Evolutionary conservation across 2,888 invertebrate genomes (phyloP), one percentile per base, ranked within the genome.

Genomic region (Tuta absoluta): DNA sequence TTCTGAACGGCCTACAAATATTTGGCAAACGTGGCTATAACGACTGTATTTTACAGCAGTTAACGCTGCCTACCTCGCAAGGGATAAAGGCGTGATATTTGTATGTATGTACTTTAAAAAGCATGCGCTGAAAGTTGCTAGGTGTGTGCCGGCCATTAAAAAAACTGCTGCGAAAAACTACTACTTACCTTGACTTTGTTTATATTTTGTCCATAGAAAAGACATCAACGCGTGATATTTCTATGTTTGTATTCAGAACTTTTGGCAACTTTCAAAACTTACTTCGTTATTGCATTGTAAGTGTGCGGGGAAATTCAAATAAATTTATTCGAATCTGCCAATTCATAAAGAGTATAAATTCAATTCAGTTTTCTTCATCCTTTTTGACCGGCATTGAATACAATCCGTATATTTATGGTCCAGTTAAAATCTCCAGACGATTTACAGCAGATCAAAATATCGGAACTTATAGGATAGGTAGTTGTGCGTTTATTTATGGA

Each of bases 141-240:
- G n/a, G n/a, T n/a, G n/a, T n/a, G n/a, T n/a, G n/a, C n/a, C n/a
- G n/a, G n/a, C n/a, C n/a, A n/a, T n/a, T n/a, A n/a, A n/a, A n/a
- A n/a, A n/a, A n/a, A n/a, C n/a, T 8, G 21, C 17, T 49, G 19
- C 3, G 10, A 49, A 10, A 7, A 4, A 8, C 33, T 11, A 37
- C 37, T 8, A 37, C 51, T 2, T 51, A 17, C 14, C n/a, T n/a
- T 12, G 7, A 17, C 17, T 17, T 33, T 65, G 61, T 57, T 19
- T 45, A 57, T 33, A 60, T 58, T 65, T 49, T 7, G 28, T 66
- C 68, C 72, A 72, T 81, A 80, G 69, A 84, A 87, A 87, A 89
- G 89, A 89, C 87, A 83, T 89, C 85, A 86, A 89, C 89, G 89
- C 83, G 86, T 68, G 61, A 33, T 45, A 41, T 2, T 17, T n/a